These are phyloP conservation scores for Brevipalpus yothersi DNA, from an alignment of 1,140 invertebrate genomes.

Conservation along the genomic window DNA sequence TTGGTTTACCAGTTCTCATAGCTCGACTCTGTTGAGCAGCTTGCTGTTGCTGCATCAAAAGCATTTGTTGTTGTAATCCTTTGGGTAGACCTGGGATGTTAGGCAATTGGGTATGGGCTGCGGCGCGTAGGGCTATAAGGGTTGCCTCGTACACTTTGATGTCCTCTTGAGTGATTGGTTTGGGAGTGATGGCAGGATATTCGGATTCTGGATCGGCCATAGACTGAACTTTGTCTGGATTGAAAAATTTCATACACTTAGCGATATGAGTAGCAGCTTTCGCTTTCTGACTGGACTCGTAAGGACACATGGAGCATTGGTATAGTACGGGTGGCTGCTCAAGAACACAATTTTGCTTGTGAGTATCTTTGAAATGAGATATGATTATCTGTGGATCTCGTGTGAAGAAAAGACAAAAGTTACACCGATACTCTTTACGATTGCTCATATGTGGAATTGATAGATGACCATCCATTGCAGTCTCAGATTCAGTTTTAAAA, in stretches of 20 bases:
- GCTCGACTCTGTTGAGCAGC: neutral
- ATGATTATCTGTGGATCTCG: constrained; percentile 61
- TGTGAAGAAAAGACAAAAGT: constrained; percentile 58
- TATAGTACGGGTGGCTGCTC: constrained; percentile 62
- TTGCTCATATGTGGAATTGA: constrained; percentile 77
- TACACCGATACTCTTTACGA: constrained; percentile 34
- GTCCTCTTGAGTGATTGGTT: constrained; percentile 16
- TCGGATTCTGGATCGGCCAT: constrained; percentile 56
- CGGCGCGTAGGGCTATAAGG: constrained; percentile 6
- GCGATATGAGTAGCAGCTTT: constrained; percentile 63
- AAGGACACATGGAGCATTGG: constrained; percentile 77
- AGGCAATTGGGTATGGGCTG: constrained; percentile 6
- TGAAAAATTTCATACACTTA: constrained; percentile 72
- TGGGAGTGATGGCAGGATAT: constrained; percentile 56
- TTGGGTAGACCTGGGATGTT: constrained; percentile 6
- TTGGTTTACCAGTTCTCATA: neutral
- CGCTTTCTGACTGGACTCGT: constrained; percentile 81
- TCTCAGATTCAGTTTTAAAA: constrained; percentile 67
- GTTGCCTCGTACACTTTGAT: constrained; percentile 16
- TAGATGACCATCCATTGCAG: constrained; percentile 66
- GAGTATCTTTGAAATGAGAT: constrained; percentile 69
- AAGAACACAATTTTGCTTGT: constrained; percentile 50
- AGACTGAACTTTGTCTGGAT: constrained; percentile 53
- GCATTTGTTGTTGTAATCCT: constrained; percentile 10
- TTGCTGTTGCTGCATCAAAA: constrained; percentile 8